Base-by-base conservation (phyloP, 2,888 invertebrate genomes). In the Pristionchus mayeri region DNA sequence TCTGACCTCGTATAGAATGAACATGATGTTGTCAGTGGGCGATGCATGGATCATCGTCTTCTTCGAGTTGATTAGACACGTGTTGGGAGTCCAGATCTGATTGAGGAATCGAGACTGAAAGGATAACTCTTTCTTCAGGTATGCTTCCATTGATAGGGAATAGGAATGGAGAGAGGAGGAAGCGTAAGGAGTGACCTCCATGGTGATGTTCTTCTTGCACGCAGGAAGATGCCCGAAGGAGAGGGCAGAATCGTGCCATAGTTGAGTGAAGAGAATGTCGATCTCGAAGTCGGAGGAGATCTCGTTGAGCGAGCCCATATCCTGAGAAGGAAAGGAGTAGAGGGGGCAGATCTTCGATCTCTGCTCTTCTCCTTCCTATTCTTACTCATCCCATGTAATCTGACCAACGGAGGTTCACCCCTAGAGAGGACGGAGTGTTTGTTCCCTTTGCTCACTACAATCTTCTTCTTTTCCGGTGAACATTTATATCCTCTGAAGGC, bases 251-350 rank as follows among this genome's bases (percentile, higher is more conserved):
- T 93, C 93, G 81, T 91, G 91, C 93, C 93, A 93, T 24, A 91
- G 86, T 85, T 90, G 92, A 76, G 91, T 91, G 90, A 92, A 93
- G 52, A 93, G 87, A 71, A 93, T 90, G 85, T 93, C 93, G 52
- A 93, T 92, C 85, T 92, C 91, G 86, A 93, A 93, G 87, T 93
- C 93, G 52, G 91, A 89, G 40, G 93, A 91, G 82, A 93, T 92
- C 85, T 93, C 93, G 87, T 93, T 93, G 85, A 93, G 86, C 34
- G 90, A 90, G 52, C 90, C 89, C 88, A 92, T 91, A 81, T 93
- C 92, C 91, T 93, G 87, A 52, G 88, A 86, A 48, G 18, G 11
- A n/a, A 11, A 27, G 0, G 24, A 3, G 4, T 60, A 27, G 44
- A 60, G 21, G 57, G n/a, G 24, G 1, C 30, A 60, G 30, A 60